Evolutionary conservation across 1,140 invertebrate species (phyloP).

Genomic region (Colletes latitarsis): DNA sequence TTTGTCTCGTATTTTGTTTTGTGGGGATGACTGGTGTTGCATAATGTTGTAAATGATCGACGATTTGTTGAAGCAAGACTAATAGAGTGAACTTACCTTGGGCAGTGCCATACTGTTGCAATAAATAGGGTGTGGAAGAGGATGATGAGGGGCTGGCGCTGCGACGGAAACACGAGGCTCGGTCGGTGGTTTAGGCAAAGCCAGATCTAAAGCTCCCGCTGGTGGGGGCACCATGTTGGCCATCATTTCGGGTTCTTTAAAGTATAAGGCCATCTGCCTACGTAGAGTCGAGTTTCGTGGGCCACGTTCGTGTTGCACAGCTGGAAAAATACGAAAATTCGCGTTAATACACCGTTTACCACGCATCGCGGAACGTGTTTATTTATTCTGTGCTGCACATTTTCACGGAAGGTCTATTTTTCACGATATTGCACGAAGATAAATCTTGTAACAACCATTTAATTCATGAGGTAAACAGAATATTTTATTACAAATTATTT

Average conservation of each 20-base stretch:
- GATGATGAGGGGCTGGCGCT: conserved; percentile 49
- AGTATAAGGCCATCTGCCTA: conserved; percentile 91
- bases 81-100: conserved; percentile 56
- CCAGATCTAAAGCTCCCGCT: conserved; percentile 81
- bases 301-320: conserved; percentile 98
- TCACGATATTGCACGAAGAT: not conserved
- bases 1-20: not conserved
- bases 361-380: not conserved
- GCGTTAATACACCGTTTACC: not conserved
- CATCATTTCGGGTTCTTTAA: conserved; percentile 83
- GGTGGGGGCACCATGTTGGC: conserved; percentile 74
- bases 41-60: not conserved
- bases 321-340: conserved; percentile 80
- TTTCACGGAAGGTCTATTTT: not conserved
- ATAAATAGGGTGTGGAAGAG: conserved; percentile 68
- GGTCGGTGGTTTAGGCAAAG: conserved; percentile 79
- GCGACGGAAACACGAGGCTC: conserved; percentile 55
- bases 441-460: not conserved
- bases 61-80: not conserved
- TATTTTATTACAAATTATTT: no score
- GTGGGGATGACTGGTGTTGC: not conserved
- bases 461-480: not conserved
- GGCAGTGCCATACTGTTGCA: conserved; percentile 63
- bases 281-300: conserved; percentile 96
- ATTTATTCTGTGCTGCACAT: not conserved